Conservation (phyloP, 1,140 invertebrate genomes). For the Caenorhabditis briggsae region DNA sequence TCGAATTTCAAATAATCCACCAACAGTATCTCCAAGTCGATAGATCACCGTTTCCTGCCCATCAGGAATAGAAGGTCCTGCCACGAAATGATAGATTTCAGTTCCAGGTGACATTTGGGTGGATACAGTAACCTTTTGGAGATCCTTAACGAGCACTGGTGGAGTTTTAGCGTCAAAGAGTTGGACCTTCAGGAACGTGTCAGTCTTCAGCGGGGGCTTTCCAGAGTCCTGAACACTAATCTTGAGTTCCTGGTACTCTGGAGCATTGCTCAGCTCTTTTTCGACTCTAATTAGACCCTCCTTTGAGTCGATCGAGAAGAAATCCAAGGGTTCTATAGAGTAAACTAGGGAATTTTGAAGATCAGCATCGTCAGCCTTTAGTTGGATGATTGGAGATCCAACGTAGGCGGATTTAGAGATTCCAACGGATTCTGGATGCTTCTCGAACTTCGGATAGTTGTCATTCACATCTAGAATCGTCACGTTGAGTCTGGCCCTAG, state of each 20-base stretch:
- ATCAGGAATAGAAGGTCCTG: conserved; percentile 64
- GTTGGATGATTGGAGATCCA: conserved; percentile 66
- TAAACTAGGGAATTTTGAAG: conserved; percentile 66
- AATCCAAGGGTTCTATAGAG: conserved; percentile 56
- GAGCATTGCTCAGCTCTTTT: background rate
- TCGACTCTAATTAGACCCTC: background rate
- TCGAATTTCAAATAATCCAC: conserved; percentile 38
- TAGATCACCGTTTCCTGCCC: conserved; percentile 63
- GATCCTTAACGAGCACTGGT: conserved; percentile 64
- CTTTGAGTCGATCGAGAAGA: conserved; percentile 11
- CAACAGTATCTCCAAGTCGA: conserved; percentile 63
- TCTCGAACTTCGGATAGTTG: conserved; percentile 72
- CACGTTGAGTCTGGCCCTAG: conserved; percentile 64
- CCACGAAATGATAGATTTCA: conserved; percentile 70
- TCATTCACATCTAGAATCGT: conserved; percentile 76
- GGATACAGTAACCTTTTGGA: conserved; percentile 32
- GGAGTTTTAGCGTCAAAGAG: conserved; percentile 68
- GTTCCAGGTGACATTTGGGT: conserved; percentile 64
- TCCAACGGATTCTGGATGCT: conserved; percentile 65
- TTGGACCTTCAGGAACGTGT: conserved; percentile 66
- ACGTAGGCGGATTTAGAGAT: conserved; percentile 60
- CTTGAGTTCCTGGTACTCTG: conserved; percentile 42
- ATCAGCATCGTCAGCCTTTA: conserved; percentile 70
- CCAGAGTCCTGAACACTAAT: conserved; percentile 70
- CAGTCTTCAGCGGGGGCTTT: conserved; percentile 69